Evolutionary conservation across 2,888 invertebrate genomes (phyloP).

Genomic region (Drosophila multiciliata): DNA sequence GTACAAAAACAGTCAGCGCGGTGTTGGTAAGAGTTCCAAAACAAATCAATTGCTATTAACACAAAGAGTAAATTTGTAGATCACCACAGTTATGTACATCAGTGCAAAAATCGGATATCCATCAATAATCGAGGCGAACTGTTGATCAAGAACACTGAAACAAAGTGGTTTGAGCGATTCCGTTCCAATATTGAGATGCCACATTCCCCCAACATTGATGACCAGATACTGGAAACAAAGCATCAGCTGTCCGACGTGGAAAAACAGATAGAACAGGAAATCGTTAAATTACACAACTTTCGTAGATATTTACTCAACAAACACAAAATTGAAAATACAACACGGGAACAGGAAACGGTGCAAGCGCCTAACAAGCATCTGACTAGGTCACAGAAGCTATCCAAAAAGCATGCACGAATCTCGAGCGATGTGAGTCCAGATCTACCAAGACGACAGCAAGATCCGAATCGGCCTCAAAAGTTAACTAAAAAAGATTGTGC

Average conservation of each 20-base stretch:
- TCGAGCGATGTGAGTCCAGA: background rate
- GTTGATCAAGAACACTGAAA: slow-evolving; percentile 36
- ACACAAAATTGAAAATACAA: background rate
- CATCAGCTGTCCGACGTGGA: slow-evolving; percentile 30
- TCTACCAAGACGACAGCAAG: background rate
- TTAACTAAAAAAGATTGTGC: no score
- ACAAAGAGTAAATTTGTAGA: slow-evolving; percentile 17
- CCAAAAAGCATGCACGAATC: background rate
- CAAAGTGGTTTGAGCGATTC: slow-evolving; percentile 34
- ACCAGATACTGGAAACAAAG: slow-evolving; percentile 23
- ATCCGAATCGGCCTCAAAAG: background rate
- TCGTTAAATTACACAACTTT: slow-evolving; percentile 42
- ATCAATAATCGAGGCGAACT: slow-evolving; percentile 25
- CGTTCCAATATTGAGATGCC: background rate
- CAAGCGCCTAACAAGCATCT: background rate
- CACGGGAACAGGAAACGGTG: rapidly evolving
- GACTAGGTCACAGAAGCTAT: slow-evolving; percentile 13
- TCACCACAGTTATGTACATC: slow-evolving; percentile 23
- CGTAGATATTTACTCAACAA: slow-evolving; percentile 17
- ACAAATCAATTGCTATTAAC: background rate
- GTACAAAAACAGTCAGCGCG: background rate
- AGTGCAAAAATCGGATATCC: slow-evolving; percentile 37
- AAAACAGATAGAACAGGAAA: slow-evolving; percentile 46
- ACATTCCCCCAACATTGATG: slow-evolving; percentile 1
- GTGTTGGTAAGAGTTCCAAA: slow-evolving; percentile 1